Percentiles rank a stretch among this genome's conserved stretches.
These are phyloP conservation scores for Chrysina gloriosa DNA, from an alignment of 2,888 invertebrate species.

Conservation along the genomic window DNA sequence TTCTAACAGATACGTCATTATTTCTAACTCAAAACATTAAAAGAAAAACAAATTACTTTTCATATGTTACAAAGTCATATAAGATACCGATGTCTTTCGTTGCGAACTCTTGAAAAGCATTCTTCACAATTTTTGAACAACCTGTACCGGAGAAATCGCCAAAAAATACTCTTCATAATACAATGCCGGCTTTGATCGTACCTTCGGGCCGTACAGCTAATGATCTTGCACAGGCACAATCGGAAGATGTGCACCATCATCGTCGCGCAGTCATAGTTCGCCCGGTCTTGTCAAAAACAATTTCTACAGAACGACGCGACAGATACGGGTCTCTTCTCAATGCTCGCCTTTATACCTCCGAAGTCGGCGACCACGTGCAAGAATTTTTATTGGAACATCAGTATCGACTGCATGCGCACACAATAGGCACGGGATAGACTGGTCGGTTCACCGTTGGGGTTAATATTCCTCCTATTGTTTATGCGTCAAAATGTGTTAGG, in stretches of 20 bases:
- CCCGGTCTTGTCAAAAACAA: slow-evolving; percentile 38
- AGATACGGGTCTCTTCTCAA: slow-evolving; percentile 25
- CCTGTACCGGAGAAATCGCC: not conserved
- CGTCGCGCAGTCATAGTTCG: slow-evolving; percentile 36
- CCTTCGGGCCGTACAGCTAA: slow-evolving; percentile 41
- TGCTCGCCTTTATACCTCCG: too few relatives aligned
- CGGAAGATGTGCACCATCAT: slow-evolving; percentile 44
- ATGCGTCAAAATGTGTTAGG: slow-evolving; percentile 33
- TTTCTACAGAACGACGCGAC: slow-evolving; percentile 39
- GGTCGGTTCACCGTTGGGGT: slow-evolving; percentile 33
- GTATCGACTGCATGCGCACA: slow-evolving; percentile 28
- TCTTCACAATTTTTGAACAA: too few relatives aligned
- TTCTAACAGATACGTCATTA: too few relatives aligned
- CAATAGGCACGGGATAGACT: not conserved
- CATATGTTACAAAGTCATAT: too few relatives aligned
- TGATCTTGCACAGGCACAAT: slow-evolving; percentile 46
- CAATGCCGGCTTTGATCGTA: slow-evolving; percentile 48
- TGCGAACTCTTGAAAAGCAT: too few relatives aligned
- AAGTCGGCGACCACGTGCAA: slow-evolving; percentile 34
- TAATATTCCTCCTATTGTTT: slow-evolving; percentile 51
- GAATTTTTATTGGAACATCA: slow-evolving; percentile 44
- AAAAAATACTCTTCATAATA: slow-evolving; percentile 5
- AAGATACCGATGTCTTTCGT: too few relatives aligned
- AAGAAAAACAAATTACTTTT: too few relatives aligned
- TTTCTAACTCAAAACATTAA: too few relatives aligned